Evolutionary conservation across 2,888 invertebrate species (phyloP).

Genomic region (Drosophila ustulata): DNA sequence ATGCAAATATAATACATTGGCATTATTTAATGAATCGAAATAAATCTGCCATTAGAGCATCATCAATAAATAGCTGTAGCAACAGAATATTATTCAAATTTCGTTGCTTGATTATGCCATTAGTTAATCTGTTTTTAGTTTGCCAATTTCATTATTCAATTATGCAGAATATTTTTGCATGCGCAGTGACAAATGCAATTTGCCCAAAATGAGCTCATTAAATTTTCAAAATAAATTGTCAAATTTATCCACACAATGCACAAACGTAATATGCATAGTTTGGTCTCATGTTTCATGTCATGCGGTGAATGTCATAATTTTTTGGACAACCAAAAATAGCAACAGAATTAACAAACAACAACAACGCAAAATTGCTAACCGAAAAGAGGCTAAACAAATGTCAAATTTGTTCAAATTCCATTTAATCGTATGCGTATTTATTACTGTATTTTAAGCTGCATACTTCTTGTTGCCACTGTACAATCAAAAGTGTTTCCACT

Average conservation of each 20-base stretch:
- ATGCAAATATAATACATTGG: not conserved
- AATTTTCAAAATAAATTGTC: conserved; percentile 29
- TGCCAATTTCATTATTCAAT: conserved; percentile 47
- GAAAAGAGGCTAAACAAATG: conserved; percentile 36
- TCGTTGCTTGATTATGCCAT: not conserved
- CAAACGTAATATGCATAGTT: conserved; percentile 8
- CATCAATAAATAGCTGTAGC: not conserved
- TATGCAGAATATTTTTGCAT: conserved; percentile 28
- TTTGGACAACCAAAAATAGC: conserved; percentile 8
- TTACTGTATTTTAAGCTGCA: conserved; percentile 14
- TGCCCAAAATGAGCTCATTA: conserved; percentile 49
- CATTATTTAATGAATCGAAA: not conserved
- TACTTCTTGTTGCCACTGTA: conserved; percentile 29
- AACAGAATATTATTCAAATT: not conserved
- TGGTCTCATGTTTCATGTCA: conserved; percentile 28
- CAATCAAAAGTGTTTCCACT: conserved; percentile 20
- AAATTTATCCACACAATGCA: conserved; percentile 18
- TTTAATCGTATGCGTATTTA: conserved; percentile 34
- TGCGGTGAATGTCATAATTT: conserved; percentile 48
- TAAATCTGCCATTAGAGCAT: not conserved
- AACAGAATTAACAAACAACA: conserved; percentile 19
- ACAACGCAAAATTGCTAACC: conserved; percentile 9
- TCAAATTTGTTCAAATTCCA: conserved; percentile 29
- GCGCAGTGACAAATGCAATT: conserved; percentile 13
- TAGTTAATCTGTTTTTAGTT: not conserved